Evolutionary conservation across 2,797 vertebrate genomes (phyloP).

Genomic region (Ceryle rudis): DNA sequence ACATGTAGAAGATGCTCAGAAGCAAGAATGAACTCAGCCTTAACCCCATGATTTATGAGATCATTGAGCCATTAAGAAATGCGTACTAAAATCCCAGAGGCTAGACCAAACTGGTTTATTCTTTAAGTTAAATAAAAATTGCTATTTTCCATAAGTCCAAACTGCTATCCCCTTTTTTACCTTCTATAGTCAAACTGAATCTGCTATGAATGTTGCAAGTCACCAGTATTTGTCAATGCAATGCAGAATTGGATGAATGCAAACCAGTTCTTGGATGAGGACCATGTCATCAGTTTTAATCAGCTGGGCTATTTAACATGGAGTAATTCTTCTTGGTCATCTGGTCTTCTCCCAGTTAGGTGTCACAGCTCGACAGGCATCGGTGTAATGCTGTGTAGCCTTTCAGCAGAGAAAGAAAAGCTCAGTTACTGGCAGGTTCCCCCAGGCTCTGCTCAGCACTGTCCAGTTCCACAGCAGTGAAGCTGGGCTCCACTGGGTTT

Average conservation of each 20-base stretch:
- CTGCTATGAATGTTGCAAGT: neutral
- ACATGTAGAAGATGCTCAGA: accelerated
- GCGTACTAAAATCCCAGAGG: neutral
- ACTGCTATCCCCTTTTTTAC: neutral
- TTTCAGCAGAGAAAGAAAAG: neutral
- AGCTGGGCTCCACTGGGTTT: neutral
- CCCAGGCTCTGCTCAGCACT: neutral
- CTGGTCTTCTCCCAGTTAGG: neutral
- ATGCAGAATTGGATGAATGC: neutral
- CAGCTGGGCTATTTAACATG: neutral
- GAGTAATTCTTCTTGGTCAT: neutral
- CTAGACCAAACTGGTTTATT: neutral
- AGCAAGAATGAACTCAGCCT: neutral
- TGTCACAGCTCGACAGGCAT: neutral
- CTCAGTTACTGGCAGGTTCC: neutral
- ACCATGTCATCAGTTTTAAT: neutral
- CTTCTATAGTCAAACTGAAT: neutral
- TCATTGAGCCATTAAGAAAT: neutral
- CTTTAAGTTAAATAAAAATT: neutral
- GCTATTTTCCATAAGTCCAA: neutral
- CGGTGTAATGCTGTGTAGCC: neutral
- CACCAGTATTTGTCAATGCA: neutral
- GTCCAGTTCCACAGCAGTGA: neutral
- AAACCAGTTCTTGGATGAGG: neutral
- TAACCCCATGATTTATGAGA: neutral